A percentile compares a stretch with the other conserved stretches of the same genome.
Conservation (phyloP, 2,888 invertebrate genomes). For the Ophion slaviceki region DNA sequence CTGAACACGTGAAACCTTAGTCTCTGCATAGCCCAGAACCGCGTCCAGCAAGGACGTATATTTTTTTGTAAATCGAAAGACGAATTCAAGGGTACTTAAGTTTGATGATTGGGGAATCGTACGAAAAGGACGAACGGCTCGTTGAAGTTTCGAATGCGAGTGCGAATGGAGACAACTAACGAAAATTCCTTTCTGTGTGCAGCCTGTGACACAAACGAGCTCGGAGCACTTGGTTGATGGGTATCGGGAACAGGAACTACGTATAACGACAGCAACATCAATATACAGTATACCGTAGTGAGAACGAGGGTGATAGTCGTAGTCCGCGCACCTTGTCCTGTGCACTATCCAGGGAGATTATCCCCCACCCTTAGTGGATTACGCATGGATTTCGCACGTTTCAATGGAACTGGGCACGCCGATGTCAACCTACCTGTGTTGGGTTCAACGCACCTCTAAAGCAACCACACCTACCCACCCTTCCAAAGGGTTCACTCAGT, state of each 20-base stretch:
- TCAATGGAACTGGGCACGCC: slow-evolving; percentile 81
- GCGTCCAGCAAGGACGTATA: background rate
- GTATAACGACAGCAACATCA: slow-evolving; percentile 35
- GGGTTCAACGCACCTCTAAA: slow-evolving; percentile 83
- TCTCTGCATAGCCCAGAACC: background rate
- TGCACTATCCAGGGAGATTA: slow-evolving; percentile 64
- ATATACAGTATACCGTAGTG: background rate
- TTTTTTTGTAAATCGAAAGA: background rate
- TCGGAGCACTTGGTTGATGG: slow-evolving; percentile 50
- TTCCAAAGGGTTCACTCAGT: slow-evolving; percentile 78
- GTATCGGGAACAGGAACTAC: slow-evolving; percentile 49
- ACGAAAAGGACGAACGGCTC: slow-evolving; percentile 29
- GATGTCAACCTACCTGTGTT: slow-evolving; percentile 81
- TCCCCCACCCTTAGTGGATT: slow-evolving; percentile 73
- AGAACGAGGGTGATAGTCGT: slow-evolving; percentile 36
- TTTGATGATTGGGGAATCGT: slow-evolving; percentile 14
- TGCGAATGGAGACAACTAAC: slow-evolving; percentile 42
- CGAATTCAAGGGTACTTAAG: slow-evolving; percentile 31
- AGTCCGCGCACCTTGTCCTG: slow-evolving; percentile 55
- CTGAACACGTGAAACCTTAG: background rate
- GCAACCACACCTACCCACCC: slow-evolving; percentile 82
- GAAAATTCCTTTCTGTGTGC: slow-evolving; percentile 39
- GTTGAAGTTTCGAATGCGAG: slow-evolving; percentile 28
- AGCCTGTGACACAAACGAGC: slow-evolving; percentile 48
- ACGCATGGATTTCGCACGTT: slow-evolving; percentile 81